A percentile compares a stretch with the other conserved stretches of the same genome.
phyloP scores from a whole-genome alignment of 2,888 invertebrate genomes.

The Parnassius glacialis region DNA sequence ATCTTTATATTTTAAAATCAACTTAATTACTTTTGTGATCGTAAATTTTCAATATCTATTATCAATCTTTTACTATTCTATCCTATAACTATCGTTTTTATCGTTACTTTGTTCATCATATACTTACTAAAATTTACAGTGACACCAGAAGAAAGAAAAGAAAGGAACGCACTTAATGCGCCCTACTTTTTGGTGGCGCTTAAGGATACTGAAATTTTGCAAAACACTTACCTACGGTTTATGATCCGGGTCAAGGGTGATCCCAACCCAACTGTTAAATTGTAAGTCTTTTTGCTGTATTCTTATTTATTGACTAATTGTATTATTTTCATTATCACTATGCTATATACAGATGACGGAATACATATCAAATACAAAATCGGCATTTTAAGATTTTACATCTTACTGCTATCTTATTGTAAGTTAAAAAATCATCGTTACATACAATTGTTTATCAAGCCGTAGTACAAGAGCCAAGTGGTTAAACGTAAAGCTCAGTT shows the following conservation, averaged over 20 bases:
- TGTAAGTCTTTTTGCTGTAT: constrained; percentile 83
- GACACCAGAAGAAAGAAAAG: constrained; percentile 85
- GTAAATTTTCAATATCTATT: too few relatives aligned
- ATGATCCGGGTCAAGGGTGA: constrained; percentile 94
- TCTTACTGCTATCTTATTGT: too few relatives aligned
- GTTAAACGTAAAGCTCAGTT: constrained; percentile 7
- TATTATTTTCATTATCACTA: too few relatives aligned
- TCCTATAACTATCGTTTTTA: too few relatives aligned
- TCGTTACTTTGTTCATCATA: background rate
- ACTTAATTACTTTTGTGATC: too few relatives aligned
- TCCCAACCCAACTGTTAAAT: constrained; percentile 93
- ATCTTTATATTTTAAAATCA: too few relatives aligned
- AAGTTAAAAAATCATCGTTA: background rate
- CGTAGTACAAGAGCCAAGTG: constrained; percentile 11
- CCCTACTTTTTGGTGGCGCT: constrained; percentile 92
- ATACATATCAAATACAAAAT: too few relatives aligned
- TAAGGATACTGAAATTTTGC: constrained; percentile 92
- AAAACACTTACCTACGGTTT: constrained; percentile 92
- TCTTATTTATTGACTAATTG: too few relatives aligned
- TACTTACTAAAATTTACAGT: constrained; percentile 65
- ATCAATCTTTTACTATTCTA: too few relatives aligned
- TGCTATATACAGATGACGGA: too few relatives aligned
- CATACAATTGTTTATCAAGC: constrained; percentile 9
- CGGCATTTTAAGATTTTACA: too few relatives aligned
- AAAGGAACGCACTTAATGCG: constrained; percentile 85